Base-by-base conservation (phyloP, 2,113 vertebrate genomes). In the Manacus vitellinus region DNA sequence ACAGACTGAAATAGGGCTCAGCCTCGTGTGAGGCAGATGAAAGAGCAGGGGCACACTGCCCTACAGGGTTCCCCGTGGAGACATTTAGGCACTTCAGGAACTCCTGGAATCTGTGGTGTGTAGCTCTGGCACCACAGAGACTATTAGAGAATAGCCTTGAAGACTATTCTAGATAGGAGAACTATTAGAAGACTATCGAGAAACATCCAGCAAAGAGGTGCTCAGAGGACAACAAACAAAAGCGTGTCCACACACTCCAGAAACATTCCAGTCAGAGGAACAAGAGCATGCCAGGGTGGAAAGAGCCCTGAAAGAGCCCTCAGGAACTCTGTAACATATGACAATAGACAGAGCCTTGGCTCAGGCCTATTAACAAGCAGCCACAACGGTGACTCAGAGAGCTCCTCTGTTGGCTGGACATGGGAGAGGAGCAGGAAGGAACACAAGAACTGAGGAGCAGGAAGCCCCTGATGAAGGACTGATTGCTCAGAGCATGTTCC, bases 41-140 rank as follows among this genome's bases (percentile, higher is more conserved):
- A 90, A 85, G 30, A 33, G 30, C 31, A 18, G 28, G 27, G 18
- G 4, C 13, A 54, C 37, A 18, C 7, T 0, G 1, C 56, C 41
- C 44, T 15, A 8, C 1, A 1, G 4, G 20, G 6, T 2, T 59
- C 30, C 19, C 39, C 0, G 1, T 4, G 30, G 59, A 83, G 55
- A 46, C 20, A 62, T 37, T 22, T 49, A 14, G 10, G 54, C 27
- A 52, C 41, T 80, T 49, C 23, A 85, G 67, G 37, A 95, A 43
- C 35, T 51, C 59, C 59, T 86, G 78, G 62, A 54, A 94, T 90
- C 35, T 1, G 1, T 52, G 41, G 17, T 49, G 22, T 62, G n/a
- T 18, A 28, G 8, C 43, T 92, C 59, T 71, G 63, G 75, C 51
- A 58, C 41, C 0, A 0, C 35, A 55, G 9, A 54, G 62, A 28